Conservation (phyloP, 2,113 vertebrate genomes). For the Uria lomvia region DNA sequence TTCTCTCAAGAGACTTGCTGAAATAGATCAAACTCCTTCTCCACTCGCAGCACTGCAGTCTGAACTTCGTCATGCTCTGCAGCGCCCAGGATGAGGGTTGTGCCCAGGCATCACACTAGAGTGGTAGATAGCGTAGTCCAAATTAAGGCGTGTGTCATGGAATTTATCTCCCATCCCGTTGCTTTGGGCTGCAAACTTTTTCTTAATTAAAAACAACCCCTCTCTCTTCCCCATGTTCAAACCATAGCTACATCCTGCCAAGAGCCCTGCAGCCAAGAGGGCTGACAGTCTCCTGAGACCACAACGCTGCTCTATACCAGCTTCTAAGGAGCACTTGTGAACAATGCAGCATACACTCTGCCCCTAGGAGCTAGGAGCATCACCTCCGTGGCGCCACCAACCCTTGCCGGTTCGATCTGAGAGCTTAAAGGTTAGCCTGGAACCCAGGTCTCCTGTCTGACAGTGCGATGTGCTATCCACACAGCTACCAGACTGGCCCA, state of each 20-base stretch:
- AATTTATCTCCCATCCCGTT: conserved; percentile 70
- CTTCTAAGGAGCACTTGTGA: conserved; percentile 73
- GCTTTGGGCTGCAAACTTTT: conserved; percentile 68
- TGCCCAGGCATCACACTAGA: conserved; percentile 15
- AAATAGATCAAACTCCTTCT: background rate
- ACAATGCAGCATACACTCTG: conserved; percentile 70
- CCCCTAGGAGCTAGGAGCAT: conserved; percentile 75
- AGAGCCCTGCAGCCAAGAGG: conserved; percentile 74
- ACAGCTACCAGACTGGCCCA: conserved; percentile 64
- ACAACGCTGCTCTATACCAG: conserved; percentile 73
- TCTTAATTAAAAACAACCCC: conserved; percentile 71
- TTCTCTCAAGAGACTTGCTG: background rate
- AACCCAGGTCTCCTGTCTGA: conserved; percentile 73
- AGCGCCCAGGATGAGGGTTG: conserved; percentile 32
- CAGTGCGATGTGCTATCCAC: conserved; percentile 69
- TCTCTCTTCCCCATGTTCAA: conserved; percentile 75
- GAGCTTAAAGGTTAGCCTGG: conserved; percentile 74
- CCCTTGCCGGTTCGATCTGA: conserved; percentile 71
- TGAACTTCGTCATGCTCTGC: background rate
- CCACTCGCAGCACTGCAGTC: background rate
- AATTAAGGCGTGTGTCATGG: conserved; percentile 56
- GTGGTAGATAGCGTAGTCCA: conserved; percentile 10
- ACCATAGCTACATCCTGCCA: conserved; percentile 73
- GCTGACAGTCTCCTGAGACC: conserved; percentile 75
- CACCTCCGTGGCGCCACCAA: conserved; percentile 70